Percentiles rank a stretch among this genome's conserved stretches.
Evolutionary conservation across 2,113 vertebrate species (phyloP).

Genomic region (Lepidothrix coronata): DNA sequence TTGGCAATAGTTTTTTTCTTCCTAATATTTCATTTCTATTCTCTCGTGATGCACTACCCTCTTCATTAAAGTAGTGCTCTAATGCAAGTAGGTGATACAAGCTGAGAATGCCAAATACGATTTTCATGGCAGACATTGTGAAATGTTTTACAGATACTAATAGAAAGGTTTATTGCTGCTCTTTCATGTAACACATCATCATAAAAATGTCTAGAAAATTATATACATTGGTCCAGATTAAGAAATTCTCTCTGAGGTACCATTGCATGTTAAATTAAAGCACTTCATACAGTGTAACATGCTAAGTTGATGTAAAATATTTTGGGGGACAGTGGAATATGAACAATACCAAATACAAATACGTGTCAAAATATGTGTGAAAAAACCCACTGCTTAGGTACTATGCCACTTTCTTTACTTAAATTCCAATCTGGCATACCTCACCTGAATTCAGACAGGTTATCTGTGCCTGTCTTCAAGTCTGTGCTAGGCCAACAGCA

Average conservation of each 20-base stretch:
- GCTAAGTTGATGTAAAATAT: background rate
- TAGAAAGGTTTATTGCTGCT: slow-evolving; percentile 20
- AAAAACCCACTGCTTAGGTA: background rate
- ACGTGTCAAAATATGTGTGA: background rate
- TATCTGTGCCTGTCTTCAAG: background rate
- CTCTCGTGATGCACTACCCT: background rate
- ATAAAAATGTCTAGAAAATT: background rate
- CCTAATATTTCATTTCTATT: background rate
- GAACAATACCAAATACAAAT: background rate
- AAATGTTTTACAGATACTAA: background rate
- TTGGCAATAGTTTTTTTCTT: background rate
- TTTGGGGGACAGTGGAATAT: background rate
- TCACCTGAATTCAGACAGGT: background rate
- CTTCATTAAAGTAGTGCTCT: background rate
- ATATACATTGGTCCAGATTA: background rate
- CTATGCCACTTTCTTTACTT: background rate
- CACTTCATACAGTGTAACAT: background rate
- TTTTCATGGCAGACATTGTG: background rate
- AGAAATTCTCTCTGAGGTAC: background rate
- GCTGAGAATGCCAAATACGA: background rate
- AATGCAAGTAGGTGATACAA: background rate
- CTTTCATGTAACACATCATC: background rate
- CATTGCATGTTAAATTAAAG: background rate
- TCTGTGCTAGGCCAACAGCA: background rate
- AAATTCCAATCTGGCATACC: background rate